These are phyloP conservation scores for Daboia siamensis DNA, from an alignment of 2,113 vertebrate genomes.

Conservation along the genomic window DNA sequence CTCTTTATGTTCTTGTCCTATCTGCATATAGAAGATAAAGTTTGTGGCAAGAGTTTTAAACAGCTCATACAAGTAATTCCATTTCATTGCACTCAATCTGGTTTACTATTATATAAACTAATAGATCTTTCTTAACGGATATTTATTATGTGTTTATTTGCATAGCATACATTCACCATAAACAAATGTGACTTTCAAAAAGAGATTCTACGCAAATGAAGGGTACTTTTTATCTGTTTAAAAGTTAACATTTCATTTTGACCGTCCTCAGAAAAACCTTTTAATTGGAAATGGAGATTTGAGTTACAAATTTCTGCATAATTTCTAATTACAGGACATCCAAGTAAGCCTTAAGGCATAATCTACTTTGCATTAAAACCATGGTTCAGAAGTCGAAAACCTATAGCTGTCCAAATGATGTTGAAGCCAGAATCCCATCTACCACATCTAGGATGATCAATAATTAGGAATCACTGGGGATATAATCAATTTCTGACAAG, in stretches of 20 bases:
- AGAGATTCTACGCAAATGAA: not conserved
- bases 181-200: conserved; percentile 1
- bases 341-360: not conserved
- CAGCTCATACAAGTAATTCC: conserved; percentile 15
- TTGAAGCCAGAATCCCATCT: not conserved
- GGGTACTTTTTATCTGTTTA: not conserved
- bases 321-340: not conserved
- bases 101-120: conserved; percentile 20
- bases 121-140: not conserved
- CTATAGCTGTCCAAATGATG: not conserved
- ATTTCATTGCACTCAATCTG: not conserved
- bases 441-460: not conserved
- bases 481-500: not conserved
- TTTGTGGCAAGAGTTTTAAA: not conserved
- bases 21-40: conserved; percentile 39
- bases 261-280: not conserved
- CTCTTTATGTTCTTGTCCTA: conserved; percentile 27
- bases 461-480: not conserved
- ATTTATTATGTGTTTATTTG: conserved; percentile 13
- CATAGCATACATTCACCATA: conserved; percentile 3
- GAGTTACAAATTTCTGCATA: not conserved
- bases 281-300: not conserved
- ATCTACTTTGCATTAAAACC: not conserved
- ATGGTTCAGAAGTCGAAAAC: not conserved
- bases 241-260: not conserved